Conservation (phyloP, 2,888 invertebrate genomes). For the Antheraea yamamai region DNA sequence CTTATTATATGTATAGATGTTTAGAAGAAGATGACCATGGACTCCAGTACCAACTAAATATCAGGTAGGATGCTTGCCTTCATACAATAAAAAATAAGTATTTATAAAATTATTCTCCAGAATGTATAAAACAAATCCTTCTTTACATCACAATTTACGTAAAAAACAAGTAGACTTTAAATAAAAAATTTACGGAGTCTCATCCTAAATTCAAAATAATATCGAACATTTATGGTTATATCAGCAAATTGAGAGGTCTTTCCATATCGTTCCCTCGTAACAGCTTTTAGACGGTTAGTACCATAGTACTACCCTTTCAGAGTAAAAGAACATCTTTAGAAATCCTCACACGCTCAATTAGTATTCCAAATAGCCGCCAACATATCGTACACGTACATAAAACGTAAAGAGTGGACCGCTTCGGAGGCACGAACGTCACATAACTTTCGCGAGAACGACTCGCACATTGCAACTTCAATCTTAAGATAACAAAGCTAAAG, state of each 20-base stretch:
- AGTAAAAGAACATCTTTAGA: conserved; percentile 42
- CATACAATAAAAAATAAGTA: no score
- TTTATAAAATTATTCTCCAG: no score
- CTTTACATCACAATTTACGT: background rate
- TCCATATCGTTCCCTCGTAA: conserved; percentile 8
- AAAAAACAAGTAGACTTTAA: background rate
- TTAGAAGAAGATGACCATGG: no score
- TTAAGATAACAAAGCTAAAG: conserved; percentile 64
- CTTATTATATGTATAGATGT: no score
- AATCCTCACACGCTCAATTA: conserved; percentile 74
- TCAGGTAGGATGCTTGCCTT: no score
- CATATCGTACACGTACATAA: conserved; percentile 78
- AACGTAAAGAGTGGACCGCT: conserved; percentile 81
- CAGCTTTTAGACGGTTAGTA: conserved; percentile 33
- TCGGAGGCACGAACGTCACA: conserved; percentile 75
- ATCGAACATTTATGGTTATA: conserved; percentile 15
- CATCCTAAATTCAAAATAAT: background rate
- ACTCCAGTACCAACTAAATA: no score
- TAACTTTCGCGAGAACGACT: conserved; percentile 64
- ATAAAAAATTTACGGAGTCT: background rate
- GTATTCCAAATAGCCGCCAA: conserved; percentile 80
- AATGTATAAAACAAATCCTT: background rate
- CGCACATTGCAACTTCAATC: conserved; percentile 62
- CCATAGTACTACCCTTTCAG: conserved; percentile 23
- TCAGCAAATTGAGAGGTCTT: conserved; percentile 13